Evolutionary conservation across 2,888 invertebrate genomes (phyloP).

Genomic region (Charanyca ferruginea): DNA sequence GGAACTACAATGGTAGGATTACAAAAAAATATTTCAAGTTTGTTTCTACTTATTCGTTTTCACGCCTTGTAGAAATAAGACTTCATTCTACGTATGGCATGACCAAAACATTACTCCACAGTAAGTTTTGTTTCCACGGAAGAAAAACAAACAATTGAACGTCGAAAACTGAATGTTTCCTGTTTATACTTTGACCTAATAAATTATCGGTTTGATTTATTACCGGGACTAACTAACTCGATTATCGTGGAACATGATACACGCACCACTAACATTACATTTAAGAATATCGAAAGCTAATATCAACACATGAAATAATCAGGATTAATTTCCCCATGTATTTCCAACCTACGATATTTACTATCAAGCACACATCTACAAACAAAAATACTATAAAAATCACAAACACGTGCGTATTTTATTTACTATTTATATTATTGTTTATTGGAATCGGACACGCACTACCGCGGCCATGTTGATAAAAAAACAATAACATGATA

Average conservation of each 20-base stretch:
- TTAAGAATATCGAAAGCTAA: slow-evolving; percentile 26
- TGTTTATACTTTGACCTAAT: slow-evolving; percentile 45
- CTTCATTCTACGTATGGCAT: background rate
- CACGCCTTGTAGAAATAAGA: background rate
- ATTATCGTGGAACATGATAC: slow-evolving; percentile 36
- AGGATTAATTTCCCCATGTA: slow-evolving; percentile 39
- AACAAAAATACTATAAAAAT: slow-evolving; percentile 59
- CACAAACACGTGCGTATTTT: slow-evolving; percentile 50
- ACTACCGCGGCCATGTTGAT: slow-evolving; percentile 57
- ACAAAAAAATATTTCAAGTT: too few relatives aligned
- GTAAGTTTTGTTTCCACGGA: slow-evolving; percentile 20
- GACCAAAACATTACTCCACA: slow-evolving; percentile 14
- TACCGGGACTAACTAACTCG: slow-evolving; percentile 31
- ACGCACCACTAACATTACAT: slow-evolving; percentile 52
- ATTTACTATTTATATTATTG: slow-evolving; percentile 66
- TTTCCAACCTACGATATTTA: slow-evolving; percentile 44
- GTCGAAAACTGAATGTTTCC: slow-evolving; percentile 22
- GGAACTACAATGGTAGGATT: too few relatives aligned
- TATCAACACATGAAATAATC: slow-evolving; percentile 50
- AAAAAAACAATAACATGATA: slow-evolving; percentile 47
- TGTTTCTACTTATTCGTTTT: too few relatives aligned
- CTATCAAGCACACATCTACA: slow-evolving; percentile 42
- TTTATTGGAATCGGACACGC: slow-evolving; percentile 71
- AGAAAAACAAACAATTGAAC: slow-evolving; percentile 25
- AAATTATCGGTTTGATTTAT: slow-evolving; percentile 48